Percentiles rank a stretch among this genome's conserved stretches.
These are phyloP conservation scores for Oreotrochilus melanogaster DNA, from an alignment of 2,113 vertebrate genomes.

Conservation along the genomic window DNA sequence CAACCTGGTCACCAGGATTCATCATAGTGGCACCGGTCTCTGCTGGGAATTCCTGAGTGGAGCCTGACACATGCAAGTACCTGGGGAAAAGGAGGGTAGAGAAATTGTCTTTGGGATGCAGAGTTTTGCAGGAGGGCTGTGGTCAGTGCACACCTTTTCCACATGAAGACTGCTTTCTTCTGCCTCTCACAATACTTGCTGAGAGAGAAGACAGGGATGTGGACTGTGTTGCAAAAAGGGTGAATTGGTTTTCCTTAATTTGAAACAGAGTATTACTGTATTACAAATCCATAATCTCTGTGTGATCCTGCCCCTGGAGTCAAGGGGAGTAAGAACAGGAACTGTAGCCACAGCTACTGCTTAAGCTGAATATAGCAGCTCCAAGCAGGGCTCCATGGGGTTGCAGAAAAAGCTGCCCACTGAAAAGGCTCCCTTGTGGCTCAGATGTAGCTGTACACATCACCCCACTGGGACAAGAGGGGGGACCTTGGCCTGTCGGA, in stretches of 20 bases:
- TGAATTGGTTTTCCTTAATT: not conserved
- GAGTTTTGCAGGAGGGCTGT: not conserved
- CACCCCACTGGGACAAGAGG: not conserved
- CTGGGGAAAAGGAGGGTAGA: not conserved
- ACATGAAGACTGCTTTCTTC: not conserved
- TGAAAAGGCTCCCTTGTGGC: not conserved
- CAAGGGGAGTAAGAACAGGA: not conserved
- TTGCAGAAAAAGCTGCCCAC: not conserved
- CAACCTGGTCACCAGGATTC: not conserved
- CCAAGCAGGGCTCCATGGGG: not conserved
- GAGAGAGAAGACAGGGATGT: fast-evolving
- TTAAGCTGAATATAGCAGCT: not conserved
- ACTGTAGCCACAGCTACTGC: not conserved
- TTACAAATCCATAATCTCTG: not conserved
- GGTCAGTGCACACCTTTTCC: not conserved
- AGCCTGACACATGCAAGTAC: not conserved
- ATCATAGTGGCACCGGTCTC: not conserved
- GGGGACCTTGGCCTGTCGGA: fast-evolving
- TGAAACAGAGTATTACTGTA: not conserved
- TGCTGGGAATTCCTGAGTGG: not conserved
- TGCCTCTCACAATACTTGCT: not conserved
- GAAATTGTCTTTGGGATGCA: not conserved
- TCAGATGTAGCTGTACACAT: not conserved
- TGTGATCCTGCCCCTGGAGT: not conserved
- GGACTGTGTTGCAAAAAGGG: not conserved